Conservation (phyloP, 2,888 invertebrate genomes). For the Steinernema scapterisci region DNA sequence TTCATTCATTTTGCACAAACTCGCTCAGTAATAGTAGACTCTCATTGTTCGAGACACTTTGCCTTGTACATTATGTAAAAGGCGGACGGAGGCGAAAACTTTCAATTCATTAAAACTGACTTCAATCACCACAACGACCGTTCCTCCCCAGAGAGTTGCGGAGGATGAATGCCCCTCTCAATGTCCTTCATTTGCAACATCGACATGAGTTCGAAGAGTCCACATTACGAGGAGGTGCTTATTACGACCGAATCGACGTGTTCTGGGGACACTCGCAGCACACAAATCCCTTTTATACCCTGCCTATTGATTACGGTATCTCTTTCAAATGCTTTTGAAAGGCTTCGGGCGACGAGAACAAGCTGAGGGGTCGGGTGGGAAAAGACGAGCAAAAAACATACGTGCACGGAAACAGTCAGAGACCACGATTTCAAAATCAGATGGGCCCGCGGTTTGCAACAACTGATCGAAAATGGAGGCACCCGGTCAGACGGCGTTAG, state of each 20-base stretch:
- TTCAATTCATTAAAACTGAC: conserved; percentile 8
- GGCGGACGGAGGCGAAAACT: background rate
- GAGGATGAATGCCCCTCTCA: background rate
- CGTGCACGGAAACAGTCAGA: background rate
- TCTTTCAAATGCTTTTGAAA: background rate
- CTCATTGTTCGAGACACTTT: background rate
- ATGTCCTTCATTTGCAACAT: conserved; percentile 27
- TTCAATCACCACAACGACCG: conserved; percentile 17
- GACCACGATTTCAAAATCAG: background rate
- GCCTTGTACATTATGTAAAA: background rate
- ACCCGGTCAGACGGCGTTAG: no score
- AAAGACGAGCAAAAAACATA: background rate
- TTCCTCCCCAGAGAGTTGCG: background rate
- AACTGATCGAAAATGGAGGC: no score
- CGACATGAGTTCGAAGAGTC: background rate
- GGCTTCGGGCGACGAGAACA: background rate
- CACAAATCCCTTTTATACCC: background rate
- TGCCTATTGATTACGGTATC: background rate
- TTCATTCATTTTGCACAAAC: conserved; percentile 15
- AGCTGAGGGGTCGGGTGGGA: background rate
- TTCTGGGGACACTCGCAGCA: background rate
- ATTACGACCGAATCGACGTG: background rate
- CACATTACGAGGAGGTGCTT: background rate
- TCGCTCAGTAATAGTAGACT: background rate
- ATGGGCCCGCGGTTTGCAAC: no score